Evolutionary conservation across 2,113 vertebrate genomes (phyloP).

Genomic region (Dasyprocta punctata): DNA sequence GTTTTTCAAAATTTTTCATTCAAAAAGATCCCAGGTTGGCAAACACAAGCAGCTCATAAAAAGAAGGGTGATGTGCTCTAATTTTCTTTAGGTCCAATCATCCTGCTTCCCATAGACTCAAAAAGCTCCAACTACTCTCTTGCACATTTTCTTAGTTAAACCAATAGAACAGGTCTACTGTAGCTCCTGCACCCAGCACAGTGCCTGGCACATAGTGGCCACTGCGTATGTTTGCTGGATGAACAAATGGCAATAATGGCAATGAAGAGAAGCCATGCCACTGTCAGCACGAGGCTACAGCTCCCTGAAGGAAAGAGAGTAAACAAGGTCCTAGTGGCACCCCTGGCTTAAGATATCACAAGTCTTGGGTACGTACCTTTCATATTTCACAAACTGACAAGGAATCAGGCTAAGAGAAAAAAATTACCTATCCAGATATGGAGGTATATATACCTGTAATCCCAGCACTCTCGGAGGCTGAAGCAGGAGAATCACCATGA

Average conservation of each 20-base stretch:
- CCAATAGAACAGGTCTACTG: background rate
- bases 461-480: background rate
- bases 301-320: background rate
- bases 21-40: conserved; percentile 26
- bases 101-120: background rate
- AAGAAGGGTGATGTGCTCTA: background rate
- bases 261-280: background rate
- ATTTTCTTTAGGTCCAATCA: background rate
- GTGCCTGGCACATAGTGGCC: background rate
- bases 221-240: background rate
- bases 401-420: background rate
- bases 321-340: too few species aligned
- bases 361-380: background rate
- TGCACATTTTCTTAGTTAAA: background rate
- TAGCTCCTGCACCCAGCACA: background rate
- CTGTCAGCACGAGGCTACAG: background rate
- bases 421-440: background rate
- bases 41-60: background rate
- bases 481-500: background rate
- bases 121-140: background rate
- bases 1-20: conserved; percentile 44
- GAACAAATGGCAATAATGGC: background rate
- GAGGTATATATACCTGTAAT: background rate
- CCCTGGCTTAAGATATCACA: background rate
- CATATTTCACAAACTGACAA: background rate